Conservation (phyloP, 2,888 invertebrate genomes). For the Polydrusus cervinus region DNA sequence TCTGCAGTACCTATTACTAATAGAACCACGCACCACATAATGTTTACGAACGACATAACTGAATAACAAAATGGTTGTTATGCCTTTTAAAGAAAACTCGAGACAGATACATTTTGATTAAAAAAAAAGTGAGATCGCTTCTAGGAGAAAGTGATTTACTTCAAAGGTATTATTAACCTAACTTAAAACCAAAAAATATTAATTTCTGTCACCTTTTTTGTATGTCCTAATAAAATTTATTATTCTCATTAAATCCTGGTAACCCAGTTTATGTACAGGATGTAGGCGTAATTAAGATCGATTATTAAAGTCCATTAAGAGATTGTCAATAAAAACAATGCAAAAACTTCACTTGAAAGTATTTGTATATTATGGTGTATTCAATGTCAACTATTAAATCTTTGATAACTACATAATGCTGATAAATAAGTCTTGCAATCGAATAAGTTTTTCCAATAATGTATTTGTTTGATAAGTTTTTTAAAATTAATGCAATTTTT, state of each 20-base stretch:
- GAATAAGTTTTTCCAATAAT: too few species aligned
- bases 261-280: conserved; percentile 15
- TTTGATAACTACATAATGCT: too few species aligned
- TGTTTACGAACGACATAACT: not conserved
- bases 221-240: not conserved
- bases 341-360: not conserved
- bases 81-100: conserved; percentile 4
- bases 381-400: not conserved
- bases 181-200: not conserved
- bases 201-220: not conserved
- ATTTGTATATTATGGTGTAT: not conserved
- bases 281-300: conserved; percentile 8
- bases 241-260: not conserved
- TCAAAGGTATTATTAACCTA: not conserved
- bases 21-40: not conserved
- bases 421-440: too few species aligned
- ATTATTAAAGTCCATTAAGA: conserved; percentile 4
- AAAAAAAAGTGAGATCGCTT: not conserved
- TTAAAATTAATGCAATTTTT: too few species aligned
- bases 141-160: conserved; percentile 5
- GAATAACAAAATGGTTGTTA: not conserved
- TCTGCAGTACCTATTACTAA: too few species aligned
- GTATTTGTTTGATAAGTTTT: too few species aligned
- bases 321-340: conserved; percentile 3
- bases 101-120: not conserved